Evolutionary conservation across 2,888 invertebrate species (phyloP).

Genomic region (Drosophila helvetica): DNA sequence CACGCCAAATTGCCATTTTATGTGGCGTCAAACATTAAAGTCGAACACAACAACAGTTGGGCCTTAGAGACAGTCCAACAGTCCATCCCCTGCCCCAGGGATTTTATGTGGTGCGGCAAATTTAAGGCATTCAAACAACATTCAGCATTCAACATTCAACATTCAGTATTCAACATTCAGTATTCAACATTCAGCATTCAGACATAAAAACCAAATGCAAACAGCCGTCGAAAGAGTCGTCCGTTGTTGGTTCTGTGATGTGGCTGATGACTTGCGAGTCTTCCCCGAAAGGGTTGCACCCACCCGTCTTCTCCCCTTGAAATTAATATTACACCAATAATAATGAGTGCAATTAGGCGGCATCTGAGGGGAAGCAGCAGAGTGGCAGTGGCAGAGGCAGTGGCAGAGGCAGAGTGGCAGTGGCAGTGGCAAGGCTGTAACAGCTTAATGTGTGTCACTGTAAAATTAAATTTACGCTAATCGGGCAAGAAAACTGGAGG

Average conservation of each 20-base stretch:
- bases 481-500: slow-evolving; percentile 41
- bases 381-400: not conserved
- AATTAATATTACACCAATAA: slow-evolving; percentile 68
- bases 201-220: slow-evolving; percentile 73
- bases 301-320: slow-evolving; percentile 22
- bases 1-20: slow-evolving; percentile 64
- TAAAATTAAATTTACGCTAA: slow-evolving; percentile 74
- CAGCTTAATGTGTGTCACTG: slow-evolving; percentile 76
- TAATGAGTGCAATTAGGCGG: slow-evolving; percentile 73
- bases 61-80: slow-evolving; percentile 2
- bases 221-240: slow-evolving; percentile 46
- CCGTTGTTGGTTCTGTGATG: slow-evolving; percentile 15
- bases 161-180: slow-evolving; percentile 27
- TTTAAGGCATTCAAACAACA: slow-evolving; percentile 39
- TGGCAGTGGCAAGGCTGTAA: slow-evolving; percentile 22
- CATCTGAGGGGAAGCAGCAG: not conserved
- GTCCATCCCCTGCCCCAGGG: slow-evolving; percentile 3
- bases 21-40: slow-evolving; percentile 64
- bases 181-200: slow-evolving; percentile 33
- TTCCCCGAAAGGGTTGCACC: slow-evolving; percentile 9
- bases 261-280: slow-evolving; percentile 20
- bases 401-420: not conserved
- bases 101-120: slow-evolving; percentile 60
- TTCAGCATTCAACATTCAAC: slow-evolving; percentile 32
- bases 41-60: slow-evolving; percentile 33